Base-by-base conservation (phyloP, 2,797 vertebrate genomes). In the Chiloscyllium punctatum region DNA sequence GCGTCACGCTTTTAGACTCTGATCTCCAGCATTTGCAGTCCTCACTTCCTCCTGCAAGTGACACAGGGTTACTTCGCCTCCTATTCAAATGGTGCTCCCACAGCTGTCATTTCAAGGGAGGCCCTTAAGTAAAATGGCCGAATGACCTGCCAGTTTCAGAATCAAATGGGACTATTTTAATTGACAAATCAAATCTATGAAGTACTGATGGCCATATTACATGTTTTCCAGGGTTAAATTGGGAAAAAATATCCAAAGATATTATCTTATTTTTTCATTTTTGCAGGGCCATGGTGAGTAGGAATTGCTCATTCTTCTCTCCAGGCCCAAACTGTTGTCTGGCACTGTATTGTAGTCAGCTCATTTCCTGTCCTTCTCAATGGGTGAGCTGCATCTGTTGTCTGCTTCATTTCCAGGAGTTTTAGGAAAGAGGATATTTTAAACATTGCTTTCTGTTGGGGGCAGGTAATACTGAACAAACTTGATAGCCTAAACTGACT, bases 341-440 rank as follows among this genome's bases (percentile, higher is more conserved):
- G 90, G 16, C 18, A 68, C n/a, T 92, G n/a, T 25, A 18, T 90
- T 8, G 79, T 42, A 48, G 37, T 37, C 37, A 7, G 9, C 62
- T 57, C 23, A n/a, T 92, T n/a, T 90, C 3, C 30, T 57, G 25
- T 33, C 30, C 30, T 90, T 6, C 87, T 57, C 25, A 5, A 48
- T 1, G 6, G n/a, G 37, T 21, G 27, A 87, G 25, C 48, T 53
- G 86, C 48, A 13, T 87, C 86, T 87, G 23, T 27, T 25, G 23
- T 27, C 51, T 87, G 51, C 87, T 90, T 90, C 33, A 1, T 13
- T 62, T 90, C 53, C n/a, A 53, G n/a, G 53, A 90, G 53, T 90
- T 68, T 74, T n/a, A 92, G 21, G 62, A 92, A n/a, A 69, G 90
- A 68, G 42, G 69, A 37, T 88, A 92, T 92, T 91, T 66, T n/a